A percentile compares a stretch with the other conserved stretches of the same genome.
Evolutionary conservation across 1,140 invertebrate species (phyloP).

Genomic region (Bombyx mandarina): DNA sequence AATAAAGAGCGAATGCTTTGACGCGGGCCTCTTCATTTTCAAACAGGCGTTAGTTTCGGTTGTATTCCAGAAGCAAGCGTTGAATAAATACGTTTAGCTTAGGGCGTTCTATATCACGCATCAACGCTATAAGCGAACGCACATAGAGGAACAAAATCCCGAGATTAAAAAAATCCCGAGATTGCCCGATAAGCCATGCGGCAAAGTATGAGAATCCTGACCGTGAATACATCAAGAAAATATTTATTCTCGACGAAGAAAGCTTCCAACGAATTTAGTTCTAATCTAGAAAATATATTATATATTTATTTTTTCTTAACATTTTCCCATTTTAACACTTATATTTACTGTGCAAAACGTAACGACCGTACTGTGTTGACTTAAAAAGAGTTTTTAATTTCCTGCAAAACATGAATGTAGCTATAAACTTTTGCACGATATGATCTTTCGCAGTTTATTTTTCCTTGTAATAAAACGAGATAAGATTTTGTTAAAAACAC

Average conservation of each 20-base stretch:
- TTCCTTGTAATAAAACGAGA: background rate
- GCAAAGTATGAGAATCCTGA: slow-evolving; percentile 59
- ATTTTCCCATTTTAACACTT: background rate
- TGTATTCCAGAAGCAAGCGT: too few species aligned
- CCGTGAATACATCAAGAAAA: slow-evolving; percentile 59
- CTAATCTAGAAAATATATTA: too few species aligned
- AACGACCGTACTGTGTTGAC: background rate
- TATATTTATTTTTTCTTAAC: slow-evolving; percentile 32
- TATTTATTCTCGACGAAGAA: slow-evolving; percentile 25
- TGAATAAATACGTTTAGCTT: too few species aligned
- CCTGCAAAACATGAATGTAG: slow-evolving; percentile 1
- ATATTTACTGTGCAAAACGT: background rate
- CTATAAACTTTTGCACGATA: slow-evolving; percentile 7
- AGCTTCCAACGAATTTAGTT: too few species aligned
- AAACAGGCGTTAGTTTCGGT: too few species aligned
- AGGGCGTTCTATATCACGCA: too few species aligned
- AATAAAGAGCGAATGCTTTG: slow-evolving; percentile 35
- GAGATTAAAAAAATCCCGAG: slow-evolving; percentile 43
- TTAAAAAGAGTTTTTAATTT: slow-evolving; percentile 1
- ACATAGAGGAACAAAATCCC: slow-evolving; percentile 49
- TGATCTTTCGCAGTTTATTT: slow-evolving; percentile 6
- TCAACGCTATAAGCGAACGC: slow-evolving; percentile 49
- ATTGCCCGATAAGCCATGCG: slow-evolving; percentile 65
- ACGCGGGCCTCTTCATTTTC: slow-evolving; percentile 18
- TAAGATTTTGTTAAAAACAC: background rate